Percentiles rank a stretch among this genome's conserved stretches.
Conservation (phyloP, 2,113 vertebrate genomes). For the Callionymus lyra region DNA sequence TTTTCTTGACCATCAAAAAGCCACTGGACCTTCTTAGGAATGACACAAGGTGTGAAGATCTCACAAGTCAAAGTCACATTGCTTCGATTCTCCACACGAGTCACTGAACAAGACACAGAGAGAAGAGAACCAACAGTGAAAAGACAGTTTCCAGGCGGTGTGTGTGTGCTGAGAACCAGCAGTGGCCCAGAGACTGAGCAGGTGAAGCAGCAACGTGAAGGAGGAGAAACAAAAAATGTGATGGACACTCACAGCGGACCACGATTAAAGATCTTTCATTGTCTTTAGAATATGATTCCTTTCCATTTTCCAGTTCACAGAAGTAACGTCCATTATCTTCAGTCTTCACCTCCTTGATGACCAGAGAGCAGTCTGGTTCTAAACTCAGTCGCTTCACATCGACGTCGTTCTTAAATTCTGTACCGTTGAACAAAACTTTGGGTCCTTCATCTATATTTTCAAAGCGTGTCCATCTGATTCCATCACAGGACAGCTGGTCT, state of each 20-base stretch:
- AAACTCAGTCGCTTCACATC: constrained; percentile 20
- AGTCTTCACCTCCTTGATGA: constrained; percentile 9
- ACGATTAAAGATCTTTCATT: accelerated
- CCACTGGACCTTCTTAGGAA: not conserved
- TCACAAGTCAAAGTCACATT: not conserved
- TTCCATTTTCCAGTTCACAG: not conserved
- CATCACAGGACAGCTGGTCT: accelerated
- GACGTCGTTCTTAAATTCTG: accelerated
- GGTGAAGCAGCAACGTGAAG: no score
- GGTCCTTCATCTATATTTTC: no score
- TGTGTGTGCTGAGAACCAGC: no score
- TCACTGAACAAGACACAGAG: constrained; percentile 12
- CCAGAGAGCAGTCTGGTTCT: constrained; percentile 19
- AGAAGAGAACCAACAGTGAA: constrained; percentile 2
- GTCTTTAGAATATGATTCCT: accelerated
- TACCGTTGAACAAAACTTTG: accelerated
- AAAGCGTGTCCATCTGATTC: not conserved
- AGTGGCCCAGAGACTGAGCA: no score
- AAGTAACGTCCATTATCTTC: not conserved
- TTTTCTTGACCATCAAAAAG: not conserved
- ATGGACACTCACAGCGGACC: constrained; percentile 16
- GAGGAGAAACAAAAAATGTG: no score
- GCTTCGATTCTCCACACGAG: accelerated
- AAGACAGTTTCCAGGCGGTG: not conserved
- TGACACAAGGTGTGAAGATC: accelerated